A percentile compares a stretch with the other conserved stretches of the same genome.
Evolutionary conservation across 2,797 vertebrate species (phyloP).

Genomic region (Emydoidea blandingii): DNA sequence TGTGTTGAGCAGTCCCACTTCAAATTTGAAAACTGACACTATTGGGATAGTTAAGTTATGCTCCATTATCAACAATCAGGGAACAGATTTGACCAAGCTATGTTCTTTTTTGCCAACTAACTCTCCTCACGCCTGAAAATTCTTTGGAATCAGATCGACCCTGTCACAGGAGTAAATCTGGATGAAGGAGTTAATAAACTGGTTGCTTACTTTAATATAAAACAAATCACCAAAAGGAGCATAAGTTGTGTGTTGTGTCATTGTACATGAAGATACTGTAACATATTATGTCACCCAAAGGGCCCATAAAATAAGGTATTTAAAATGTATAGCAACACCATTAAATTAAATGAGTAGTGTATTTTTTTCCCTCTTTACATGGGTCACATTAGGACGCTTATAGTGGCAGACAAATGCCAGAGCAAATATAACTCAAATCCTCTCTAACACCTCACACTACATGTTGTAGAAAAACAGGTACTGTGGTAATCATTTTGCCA

Average conservation of each 20-base stretch:
- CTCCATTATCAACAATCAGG: too few species aligned
- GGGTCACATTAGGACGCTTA: background rate
- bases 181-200: too few species aligned
- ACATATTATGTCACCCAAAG: background rate
- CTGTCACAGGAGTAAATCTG: too few species aligned
- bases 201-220: background rate
- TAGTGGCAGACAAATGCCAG: conserved; percentile 22
- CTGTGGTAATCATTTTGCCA: background rate
- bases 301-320: conserved; percentile 12
- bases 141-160: too few species aligned
- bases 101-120: too few species aligned
- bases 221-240: background rate
- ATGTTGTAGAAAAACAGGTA: background rate
- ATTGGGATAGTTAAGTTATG: too few species aligned
- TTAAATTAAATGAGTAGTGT: conserved; percentile 36
- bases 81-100: too few species aligned
- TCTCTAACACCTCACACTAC: background rate
- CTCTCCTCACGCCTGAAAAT: too few species aligned
- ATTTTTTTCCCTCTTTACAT: background rate
- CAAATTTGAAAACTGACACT: too few species aligned
- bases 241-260: background rate
- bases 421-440: conserved; percentile 31
- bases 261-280: background rate
- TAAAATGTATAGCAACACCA: background rate
- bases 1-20: too few species aligned